Percentiles rank a stretch among this genome's conserved stretches.
Conservation (phyloP, 2,113 vertebrate genomes). For the Percopsis transmontana region DNA sequence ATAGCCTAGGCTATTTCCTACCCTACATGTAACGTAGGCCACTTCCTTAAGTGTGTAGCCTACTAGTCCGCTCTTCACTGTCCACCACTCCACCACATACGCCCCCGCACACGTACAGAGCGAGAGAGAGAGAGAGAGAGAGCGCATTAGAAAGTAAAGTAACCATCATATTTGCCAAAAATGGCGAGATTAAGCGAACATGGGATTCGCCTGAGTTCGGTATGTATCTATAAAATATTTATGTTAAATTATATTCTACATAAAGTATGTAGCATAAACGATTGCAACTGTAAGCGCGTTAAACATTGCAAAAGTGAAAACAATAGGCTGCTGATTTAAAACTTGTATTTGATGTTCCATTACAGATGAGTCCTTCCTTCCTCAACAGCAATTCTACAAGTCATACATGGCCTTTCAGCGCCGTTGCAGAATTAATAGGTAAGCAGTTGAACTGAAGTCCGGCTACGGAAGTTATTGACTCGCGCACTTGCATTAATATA, state of each 20-base stretch:
- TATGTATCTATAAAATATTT: slow-evolving; percentile 57
- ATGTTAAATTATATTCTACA: background rate
- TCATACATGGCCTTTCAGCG: slow-evolving; percentile 84
- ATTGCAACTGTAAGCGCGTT: background rate
- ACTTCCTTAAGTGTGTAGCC: too few relatives aligned
- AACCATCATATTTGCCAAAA: slow-evolving; percentile 13
- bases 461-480: too few relatives aligned
- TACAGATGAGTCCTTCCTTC: slow-evolving; percentile 81
- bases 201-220: slow-evolving; percentile 75
- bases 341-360: background rate
- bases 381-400: slow-evolving; percentile 83
- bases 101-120: too few relatives aligned
- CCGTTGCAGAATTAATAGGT: slow-evolving; percentile 79
- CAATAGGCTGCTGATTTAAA: background rate
- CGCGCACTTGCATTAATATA: too few relatives aligned
- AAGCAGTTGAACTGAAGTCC: slow-evolving; percentile 9
- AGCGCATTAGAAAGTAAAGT: background rate
- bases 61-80: too few relatives aligned
- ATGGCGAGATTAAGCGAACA: slow-evolving; percentile 80
- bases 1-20: too few relatives aligned
- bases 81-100: too few relatives aligned
- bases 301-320: background rate
- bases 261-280: background rate
- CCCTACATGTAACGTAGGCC: too few relatives aligned
- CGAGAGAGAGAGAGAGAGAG: slow-evolving; percentile 1